phyloP scores from a whole-genome alignment of 2,888 invertebrate genomes.

The Boloria selene region DNA sequence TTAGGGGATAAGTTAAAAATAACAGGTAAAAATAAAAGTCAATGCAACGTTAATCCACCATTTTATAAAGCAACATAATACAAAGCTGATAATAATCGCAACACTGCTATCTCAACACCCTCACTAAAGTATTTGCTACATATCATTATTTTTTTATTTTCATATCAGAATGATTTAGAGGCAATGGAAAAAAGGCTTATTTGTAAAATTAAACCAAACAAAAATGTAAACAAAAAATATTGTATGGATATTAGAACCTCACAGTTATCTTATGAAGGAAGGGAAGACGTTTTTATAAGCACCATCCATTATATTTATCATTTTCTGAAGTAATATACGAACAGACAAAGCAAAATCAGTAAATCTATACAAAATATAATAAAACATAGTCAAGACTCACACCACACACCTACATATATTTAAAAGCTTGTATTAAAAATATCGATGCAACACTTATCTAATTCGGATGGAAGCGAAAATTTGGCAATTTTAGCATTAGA shows the following conservation, averaged over 20 bases:
- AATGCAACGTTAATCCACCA: constrained; percentile 26
- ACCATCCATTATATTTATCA: no score
- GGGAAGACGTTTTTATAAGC: no score
- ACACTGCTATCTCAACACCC: constrained; percentile 22
- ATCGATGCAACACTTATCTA: constrained; percentile 32
- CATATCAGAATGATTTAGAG: no score
- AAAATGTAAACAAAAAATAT: no score
- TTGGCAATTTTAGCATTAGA: constrained; percentile 41
- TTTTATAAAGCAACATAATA: constrained; percentile 37
- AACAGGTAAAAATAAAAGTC: constrained; percentile 9
- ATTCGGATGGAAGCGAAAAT: constrained; percentile 43
- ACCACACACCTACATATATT: constrained; percentile 3
- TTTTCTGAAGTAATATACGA: constrained; percentile 1
- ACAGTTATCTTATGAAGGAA: no score
- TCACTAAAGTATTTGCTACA: constrained; percentile 16
- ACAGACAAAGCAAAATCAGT: neutral
- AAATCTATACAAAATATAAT: constrained; percentile 28
- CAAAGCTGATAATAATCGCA: constrained; percentile 20
- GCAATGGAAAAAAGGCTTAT: no score
- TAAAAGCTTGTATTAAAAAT: constrained; percentile 19
- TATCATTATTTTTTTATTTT: no score
- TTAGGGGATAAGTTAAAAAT: neutral
- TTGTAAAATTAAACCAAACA: no score
- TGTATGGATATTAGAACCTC: no score
- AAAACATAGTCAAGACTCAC: constrained; percentile 20